Base-by-base conservation (phyloP, 2,797 vertebrate genomes). In the Neopelma chrysocephalum region DNA sequence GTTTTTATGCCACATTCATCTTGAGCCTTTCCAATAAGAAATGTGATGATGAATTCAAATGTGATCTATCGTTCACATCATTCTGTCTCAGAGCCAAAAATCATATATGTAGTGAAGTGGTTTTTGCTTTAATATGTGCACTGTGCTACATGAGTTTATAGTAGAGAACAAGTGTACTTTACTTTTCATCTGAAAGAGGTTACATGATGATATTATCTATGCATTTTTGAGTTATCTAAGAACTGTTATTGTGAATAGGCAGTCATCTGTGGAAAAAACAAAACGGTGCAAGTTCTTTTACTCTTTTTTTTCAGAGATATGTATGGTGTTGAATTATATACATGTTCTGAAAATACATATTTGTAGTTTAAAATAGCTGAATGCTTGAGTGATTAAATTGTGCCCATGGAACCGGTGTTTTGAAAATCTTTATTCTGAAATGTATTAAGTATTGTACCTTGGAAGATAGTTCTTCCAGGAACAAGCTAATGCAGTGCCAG, bases 401-500 rank as follows among this genome's bases (percentile, higher is more conserved):
- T 66, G 48, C 19, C 56, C 6, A 31, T n/a, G 29, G 62, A 95
- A 91, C 32, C 9, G 66, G 15, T 36, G 70, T 89, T 96, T 79
- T 84, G 47, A 88, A 94, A 90, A 57, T 69, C 29, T 94, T 91
- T 93, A 53, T 93, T 94, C 58, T 82, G 58, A 91, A 76, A 31
- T 84, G 42, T 32, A 92, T 79, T 83, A 96, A 76, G n/a, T 82
- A 56, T 29, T 4, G 1, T 70, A 87, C 70, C 15, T 53, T 18
- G 11, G 66, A 91, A 96, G 77, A 82, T 10, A 93, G 70, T 88
- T 95, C 66, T 96, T 95, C 82, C 87, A 90, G 93, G 85, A 96
- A 89, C 48, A 94, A 91, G 91, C 43, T 87, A 89, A 70, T 66
- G 51, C 56, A 73, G 80, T 89, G 56, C 87, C 89, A 96, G 93